Conservation (phyloP, 1,140 invertebrate genomes). For the Meloidogyne chitwoodi region DNA sequence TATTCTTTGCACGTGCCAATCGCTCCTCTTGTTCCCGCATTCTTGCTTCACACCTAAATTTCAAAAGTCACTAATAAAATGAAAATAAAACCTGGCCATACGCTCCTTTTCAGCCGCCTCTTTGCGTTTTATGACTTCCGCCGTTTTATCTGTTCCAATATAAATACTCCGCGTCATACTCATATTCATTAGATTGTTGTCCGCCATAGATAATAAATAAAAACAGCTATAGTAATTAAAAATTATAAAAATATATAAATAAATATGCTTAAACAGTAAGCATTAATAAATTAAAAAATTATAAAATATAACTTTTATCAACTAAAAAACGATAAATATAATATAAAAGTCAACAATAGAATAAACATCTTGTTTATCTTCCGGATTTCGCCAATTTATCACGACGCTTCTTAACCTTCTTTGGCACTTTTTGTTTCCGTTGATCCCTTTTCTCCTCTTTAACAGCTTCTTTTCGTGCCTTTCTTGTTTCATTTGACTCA, state of each 20-base stretch:
- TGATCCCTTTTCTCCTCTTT: conserved; percentile 79
- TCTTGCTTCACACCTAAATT: conserved; percentile 41
- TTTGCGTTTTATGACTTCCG: conserved; percentile 24
- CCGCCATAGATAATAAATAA: conserved; percentile 6
- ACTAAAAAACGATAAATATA: conserved; percentile 1
- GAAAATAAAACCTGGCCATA: conserved; percentile 15
- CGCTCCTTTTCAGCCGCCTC: conserved; percentile 33
- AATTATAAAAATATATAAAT: conserved; percentile 18
- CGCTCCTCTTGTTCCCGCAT: conserved; percentile 36
- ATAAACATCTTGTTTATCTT: background rate
- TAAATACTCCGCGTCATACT: conserved; percentile 29
- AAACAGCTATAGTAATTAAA: background rate
- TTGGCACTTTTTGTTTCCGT: conserved; percentile 77
- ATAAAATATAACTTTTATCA: conserved; percentile 18
- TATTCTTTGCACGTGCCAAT: conserved; percentile 22
- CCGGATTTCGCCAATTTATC: conserved; percentile 44
- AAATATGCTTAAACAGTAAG: background rate
- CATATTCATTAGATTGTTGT: conserved; percentile 4
- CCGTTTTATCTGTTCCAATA: conserved; percentile 33
- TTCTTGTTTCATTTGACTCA: conserved; percentile 81
- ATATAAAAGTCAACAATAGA: background rate
- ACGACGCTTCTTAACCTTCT: conserved; percentile 81
- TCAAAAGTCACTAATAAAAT: background rate
- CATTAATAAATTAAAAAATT: background rate
- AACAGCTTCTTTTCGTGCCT: conserved; percentile 64